phyloP scores from a whole-genome alignment of 2,113 vertebrate species.

The Atlantisia rogersi region DNA sequence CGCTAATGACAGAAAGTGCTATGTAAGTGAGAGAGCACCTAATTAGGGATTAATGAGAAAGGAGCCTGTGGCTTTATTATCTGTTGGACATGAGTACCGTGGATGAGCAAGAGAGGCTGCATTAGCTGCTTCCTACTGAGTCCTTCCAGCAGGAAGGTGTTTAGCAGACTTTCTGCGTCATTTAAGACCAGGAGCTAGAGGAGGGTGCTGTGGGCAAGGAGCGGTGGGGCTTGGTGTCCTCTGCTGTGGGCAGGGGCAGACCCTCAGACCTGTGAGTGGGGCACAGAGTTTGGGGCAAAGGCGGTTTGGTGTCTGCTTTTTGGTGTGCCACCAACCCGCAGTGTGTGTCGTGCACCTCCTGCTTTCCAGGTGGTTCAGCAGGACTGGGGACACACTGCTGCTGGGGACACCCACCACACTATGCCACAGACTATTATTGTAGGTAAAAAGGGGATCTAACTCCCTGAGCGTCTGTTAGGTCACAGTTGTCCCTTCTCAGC shows the following conservation, averaged over 20 bases:
- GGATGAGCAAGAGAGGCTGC: constrained; percentile 24
- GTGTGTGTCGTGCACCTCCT: neutral
- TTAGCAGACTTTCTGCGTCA: constrained; percentile 11
- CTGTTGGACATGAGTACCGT: neutral
- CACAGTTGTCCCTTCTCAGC: neutral
- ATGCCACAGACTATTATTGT: neutral
- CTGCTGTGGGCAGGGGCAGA: neutral
- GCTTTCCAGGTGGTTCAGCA: neutral
- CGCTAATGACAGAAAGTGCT: constrained; percentile 4
- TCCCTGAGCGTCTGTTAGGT: too few species aligned
- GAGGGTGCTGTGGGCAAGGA: neutral
- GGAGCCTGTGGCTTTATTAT: constrained; percentile 46
- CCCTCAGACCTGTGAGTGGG: fast-evolving
- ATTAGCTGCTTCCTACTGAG: constrained; percentile 34
- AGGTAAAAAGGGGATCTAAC: neutral
- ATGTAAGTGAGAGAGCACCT: neutral
- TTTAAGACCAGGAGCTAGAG: neutral
- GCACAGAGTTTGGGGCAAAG: neutral
- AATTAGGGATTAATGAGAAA: constrained; percentile 51
- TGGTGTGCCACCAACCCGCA: neutral
- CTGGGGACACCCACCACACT: neutral
- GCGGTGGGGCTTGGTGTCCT: neutral
- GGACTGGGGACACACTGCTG: neutral
- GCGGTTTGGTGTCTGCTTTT: neutral
- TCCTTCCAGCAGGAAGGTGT: neutral